Conservation (phyloP, 2,113 vertebrate genomes). For the Onychostruthus taczanowskii region DNA sequence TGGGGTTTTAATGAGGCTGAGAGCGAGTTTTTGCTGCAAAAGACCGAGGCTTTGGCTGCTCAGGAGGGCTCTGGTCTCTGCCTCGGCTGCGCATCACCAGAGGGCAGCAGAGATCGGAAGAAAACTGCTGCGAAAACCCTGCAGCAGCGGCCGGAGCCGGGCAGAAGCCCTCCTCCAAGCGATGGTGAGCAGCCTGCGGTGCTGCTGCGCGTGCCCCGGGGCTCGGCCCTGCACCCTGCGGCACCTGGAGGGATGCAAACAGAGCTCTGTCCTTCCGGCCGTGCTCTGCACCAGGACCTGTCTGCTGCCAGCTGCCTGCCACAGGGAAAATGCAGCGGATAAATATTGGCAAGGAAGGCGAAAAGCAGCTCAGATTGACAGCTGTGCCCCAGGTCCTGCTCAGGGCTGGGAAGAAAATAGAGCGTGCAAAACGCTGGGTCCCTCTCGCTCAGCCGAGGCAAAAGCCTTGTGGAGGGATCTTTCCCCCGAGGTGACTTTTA, state of each 20-base stretch:
- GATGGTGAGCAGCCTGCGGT: fast-evolving
- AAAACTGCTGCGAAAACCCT: neutral
- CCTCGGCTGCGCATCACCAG: conserved; percentile 40
- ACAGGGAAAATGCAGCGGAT: fast-evolving
- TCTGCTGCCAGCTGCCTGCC: neutral
- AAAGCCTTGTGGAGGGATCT: neutral
- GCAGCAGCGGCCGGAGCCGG: neutral
- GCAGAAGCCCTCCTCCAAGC: fast-evolving
- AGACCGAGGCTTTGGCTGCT: neutral
- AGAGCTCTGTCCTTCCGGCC: neutral
- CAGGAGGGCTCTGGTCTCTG: neutral
- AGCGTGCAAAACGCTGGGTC: neutral
- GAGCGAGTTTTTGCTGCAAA: neutral
- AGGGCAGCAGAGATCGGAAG: conserved; percentile 66
- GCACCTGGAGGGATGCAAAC: fast-evolving
- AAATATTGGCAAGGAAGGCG: neutral
- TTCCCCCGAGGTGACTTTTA: neutral
- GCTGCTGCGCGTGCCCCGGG: neutral
- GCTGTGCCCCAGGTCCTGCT: neutral
- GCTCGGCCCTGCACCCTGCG: neutral
- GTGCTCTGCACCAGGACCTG: neutral
- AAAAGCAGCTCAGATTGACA: neutral
- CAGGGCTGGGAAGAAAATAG: neutral
- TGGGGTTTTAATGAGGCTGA: neutral
- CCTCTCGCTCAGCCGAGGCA: neutral